Evolutionary conservation across 2,113 vertebrate species (phyloP).

Genomic region (Amphiprion ocellaris): DNA sequence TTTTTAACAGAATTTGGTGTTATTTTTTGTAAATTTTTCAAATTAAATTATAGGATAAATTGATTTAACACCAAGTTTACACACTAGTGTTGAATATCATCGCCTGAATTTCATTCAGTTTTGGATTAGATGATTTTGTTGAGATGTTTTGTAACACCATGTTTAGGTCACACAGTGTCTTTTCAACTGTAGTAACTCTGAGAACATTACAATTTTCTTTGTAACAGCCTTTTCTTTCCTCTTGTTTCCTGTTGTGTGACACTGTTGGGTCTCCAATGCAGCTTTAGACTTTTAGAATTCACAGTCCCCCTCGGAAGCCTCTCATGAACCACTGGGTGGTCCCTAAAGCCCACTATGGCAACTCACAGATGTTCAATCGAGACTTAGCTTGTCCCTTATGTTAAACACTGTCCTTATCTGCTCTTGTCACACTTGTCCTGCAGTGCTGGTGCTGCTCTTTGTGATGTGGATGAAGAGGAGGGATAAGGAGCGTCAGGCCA

Average conservation of each 20-base stretch:
- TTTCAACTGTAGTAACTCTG: too few species aligned
- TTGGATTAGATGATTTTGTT: too few species aligned
- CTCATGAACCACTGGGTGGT: neutral
- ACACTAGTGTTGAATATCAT: too few species aligned
- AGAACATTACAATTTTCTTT: neutral
- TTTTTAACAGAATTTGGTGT: too few species aligned
- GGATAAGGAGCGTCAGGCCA: conserved; percentile 96
- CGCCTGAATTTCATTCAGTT: too few species aligned
- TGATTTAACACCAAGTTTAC: too few species aligned
- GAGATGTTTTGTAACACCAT: too few species aligned
- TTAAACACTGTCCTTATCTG: neutral
- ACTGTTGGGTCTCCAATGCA: neutral
- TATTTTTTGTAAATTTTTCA: too few species aligned
- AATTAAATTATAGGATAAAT: too few species aligned
- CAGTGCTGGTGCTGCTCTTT: conserved; percentile 95
- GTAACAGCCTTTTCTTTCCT: neutral
- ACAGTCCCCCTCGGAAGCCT: neutral
- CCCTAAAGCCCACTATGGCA: neutral
- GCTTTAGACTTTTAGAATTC: neutral
- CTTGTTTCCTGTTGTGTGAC: neutral
- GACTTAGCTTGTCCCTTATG: neutral
- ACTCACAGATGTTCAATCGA: neutral
- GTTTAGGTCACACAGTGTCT: too few species aligned
- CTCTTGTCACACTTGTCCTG: conserved; percentile 7
- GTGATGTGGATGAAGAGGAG: conserved; percentile 98